Base-by-base conservation (phyloP, 2,113 vertebrate species). In the Callorhinus ursinus region DNA sequence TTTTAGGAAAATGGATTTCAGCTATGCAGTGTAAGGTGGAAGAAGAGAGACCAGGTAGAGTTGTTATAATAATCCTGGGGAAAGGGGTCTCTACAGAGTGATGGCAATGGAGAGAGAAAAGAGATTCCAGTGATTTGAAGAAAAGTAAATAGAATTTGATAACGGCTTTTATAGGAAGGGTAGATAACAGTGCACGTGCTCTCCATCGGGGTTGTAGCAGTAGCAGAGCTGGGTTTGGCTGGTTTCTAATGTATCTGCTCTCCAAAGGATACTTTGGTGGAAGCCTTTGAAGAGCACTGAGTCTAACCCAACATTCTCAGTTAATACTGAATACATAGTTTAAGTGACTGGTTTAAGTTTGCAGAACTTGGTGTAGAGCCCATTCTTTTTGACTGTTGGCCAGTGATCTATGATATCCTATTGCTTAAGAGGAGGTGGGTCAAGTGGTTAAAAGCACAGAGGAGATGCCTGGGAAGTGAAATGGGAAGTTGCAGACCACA, bases 401-500 rank as follows among this genome's bases (percentile, higher is more conserved):
- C n/a, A 26, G 59, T 57, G 46, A 42, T 76, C 63, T 88, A 14
- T 53, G 36, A 2, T 69, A 28, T 88, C 28, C 15, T 51, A 4
- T 57, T 82, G 59, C 96, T 93, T 74, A 63, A 26, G 31, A 42
- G 57, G 72, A 96, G 81, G 49, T 87, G 16, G 65, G 55, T 82
- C 67, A 59, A 77, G 53, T 89, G 93, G 79, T 93, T 96, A 65
- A 93, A 93, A 97, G 88, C 67, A 95, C 61, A 96, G 93, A 82
- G 57, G 74, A 79, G 28, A 93, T 67, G 94, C 93, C 76, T 95
- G 76, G 96, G 93, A 96, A 98, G 57, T 77, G 81, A 96, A 97
- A 96, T 92, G 93, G 95, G 97, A 98, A 97, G 86, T 84, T 74
- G 59, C 85, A 93, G 96, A 98, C 95, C 97, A 92, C 97, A 97